Base-by-base conservation (phyloP, 1,140 invertebrate genomes). In the Conus ventricosus region DNA sequence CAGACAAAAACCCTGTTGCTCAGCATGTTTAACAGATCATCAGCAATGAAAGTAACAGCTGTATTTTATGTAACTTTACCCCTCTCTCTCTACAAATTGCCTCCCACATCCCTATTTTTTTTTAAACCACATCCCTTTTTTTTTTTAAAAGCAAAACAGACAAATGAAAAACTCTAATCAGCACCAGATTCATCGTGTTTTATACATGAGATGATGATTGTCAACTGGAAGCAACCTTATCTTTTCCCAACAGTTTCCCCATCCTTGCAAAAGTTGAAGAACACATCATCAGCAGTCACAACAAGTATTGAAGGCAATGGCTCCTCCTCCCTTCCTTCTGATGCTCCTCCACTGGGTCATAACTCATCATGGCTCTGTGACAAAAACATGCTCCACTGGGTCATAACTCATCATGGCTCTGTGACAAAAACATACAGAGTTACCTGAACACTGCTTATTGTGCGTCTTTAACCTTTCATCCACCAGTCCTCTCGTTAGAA, bases 351-450 rank as follows among this genome's bases (percentile, higher is more conserved):
- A 57, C 25, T 27, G 27, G 23, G 75, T 87, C 85, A 87, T 54
- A 87, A 87, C 75, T 87, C 85, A 55, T 87, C 85, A 78, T 25
- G 85, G 7, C 71, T 53, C 75, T 76, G 85, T 8, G 27, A 53
- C 5, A 25, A 11, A 27, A n/a, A n/a, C 53, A 87, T 54, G n/a
- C 17, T 83, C 51, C 53, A 57, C 25, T 25, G 27, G 23, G 75
- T 87, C 85, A 87, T 54, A 87, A 87, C 75, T 87, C 85, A 55
- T 87, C 85, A 80, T 25, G 85, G 8, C 71, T 53, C 75, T 76
- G 85, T 10, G 27, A 53, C 6, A 27, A 13, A 39, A n/a, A n/a
- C 53, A 87, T 55, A 17, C 20, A 86, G 23, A n/a, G 20, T 8
- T 39, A 39, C 39, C 39, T 39, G 39, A 39, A 39, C 3, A 39